Evolutionary conservation across 2,113 vertebrate genomes (phyloP).

Genomic region (Lycocorax pyrrhopterus): DNA sequence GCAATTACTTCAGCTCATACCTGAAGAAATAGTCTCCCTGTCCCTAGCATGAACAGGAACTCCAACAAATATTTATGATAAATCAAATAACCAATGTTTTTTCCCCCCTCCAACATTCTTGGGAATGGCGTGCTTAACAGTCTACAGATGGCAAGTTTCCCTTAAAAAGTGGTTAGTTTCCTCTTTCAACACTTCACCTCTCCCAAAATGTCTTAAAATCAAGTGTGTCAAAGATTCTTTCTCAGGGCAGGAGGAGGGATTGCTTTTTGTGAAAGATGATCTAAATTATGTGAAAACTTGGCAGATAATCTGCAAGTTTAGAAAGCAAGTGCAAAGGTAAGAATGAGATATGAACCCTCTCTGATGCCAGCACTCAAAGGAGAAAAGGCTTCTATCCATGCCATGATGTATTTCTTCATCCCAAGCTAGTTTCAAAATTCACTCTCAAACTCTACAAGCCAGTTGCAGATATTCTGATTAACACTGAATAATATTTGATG

Average conservation of each 20-base stretch:
- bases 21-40: neutral
- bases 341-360: neutral
- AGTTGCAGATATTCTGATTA: neutral
- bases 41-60: neutral
- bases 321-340: neutral
- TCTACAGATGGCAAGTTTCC: neutral
- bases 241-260: neutral
- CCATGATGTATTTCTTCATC: neutral
- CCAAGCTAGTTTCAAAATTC: neutral
- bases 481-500: neutral
- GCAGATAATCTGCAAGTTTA: neutral
- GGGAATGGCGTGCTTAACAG: neutral
- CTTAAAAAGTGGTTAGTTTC: neutral
- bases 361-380: neutral
- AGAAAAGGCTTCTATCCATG: neutral
- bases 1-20: neutral
- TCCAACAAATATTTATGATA: neutral
- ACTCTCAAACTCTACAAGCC: neutral
- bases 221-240: neutral
- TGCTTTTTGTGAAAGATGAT: neutral
- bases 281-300: neutral
- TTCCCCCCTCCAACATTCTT: neutral
- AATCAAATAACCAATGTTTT: neutral
- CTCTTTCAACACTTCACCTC: neutral
- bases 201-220: neutral